These are phyloP conservation scores for Holotrichia oblita DNA, from an alignment of 1,140 invertebrate genomes.

Conservation along the genomic window DNA sequence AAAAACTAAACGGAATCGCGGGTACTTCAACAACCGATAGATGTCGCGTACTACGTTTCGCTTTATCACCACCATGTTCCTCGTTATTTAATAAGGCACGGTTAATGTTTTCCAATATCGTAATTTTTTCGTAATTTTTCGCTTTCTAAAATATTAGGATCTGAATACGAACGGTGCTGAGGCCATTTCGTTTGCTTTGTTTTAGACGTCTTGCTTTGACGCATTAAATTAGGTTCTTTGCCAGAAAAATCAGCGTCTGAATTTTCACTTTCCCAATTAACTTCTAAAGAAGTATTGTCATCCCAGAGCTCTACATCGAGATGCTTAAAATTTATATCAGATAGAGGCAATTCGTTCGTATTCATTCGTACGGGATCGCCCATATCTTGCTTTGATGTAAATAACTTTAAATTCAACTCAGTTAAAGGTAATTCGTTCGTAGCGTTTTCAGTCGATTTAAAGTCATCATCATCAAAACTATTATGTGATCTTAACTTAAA, in stretches of 20 bases:
- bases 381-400: constrained; percentile 52
- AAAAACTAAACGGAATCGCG: constrained; percentile 52
- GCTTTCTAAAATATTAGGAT: constrained; percentile 58
- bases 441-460: constrained; percentile 48
- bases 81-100: constrained; percentile 44
- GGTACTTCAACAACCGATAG: constrained; percentile 38
- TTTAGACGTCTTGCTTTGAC: not conserved
- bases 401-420: constrained; percentile 57
- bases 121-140: constrained; percentile 52
- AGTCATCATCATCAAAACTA: constrained; percentile 23
- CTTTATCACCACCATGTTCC: not conserved
- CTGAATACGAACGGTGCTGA: constrained; percentile 56
- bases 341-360: constrained; percentile 70
- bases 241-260: constrained; percentile 20
- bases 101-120: constrained; percentile 52
- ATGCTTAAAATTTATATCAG: constrained; percentile 63
- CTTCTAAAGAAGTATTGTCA: constrained; percentile 53
- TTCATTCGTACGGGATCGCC: constrained; percentile 61
- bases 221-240: constrained; percentile 4
- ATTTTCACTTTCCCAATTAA: constrained; percentile 53
- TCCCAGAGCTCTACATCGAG: constrained; percentile 44
- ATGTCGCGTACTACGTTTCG: not conserved
- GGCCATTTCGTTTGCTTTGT: constrained; percentile 43
- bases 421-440: constrained; percentile 64
- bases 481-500: constrained; percentile 9